Evolutionary conservation across 1,140 invertebrate genomes (phyloP), one percentile per base, ranked within the genome.

Genomic region (Paraescarpia echinospica): DNA sequence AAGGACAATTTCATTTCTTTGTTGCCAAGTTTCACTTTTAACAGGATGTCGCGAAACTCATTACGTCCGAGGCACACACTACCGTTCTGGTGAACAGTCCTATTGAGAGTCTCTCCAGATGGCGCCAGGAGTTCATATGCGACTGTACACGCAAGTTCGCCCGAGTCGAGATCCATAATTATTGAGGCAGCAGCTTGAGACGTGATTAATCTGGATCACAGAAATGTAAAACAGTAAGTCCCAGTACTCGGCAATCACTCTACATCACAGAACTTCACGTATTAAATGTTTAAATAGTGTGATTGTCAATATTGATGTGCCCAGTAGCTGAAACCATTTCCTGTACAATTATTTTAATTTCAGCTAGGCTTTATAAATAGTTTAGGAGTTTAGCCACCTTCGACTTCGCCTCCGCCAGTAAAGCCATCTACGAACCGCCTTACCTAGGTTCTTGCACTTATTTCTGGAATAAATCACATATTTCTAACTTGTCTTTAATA

Each of bases 21-120:
- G 94, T 98, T 98, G 5, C 97, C 97, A 35, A 97, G 96, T 27
- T 96, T 96, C 89, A 98, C 95, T 95, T 98, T 97, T 35, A 98
- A 94, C 93, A 97, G 97, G 94, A 98, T 97, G 95, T 98, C 97
- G 9, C 97, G 96, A 94, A 97, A 97, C 96, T 98, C 97, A 95
- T 98, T 98, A 93, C 98, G 96, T 9, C 97, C 96, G 5, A 98
- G 94, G n/a, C 97, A 96, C 2, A 98, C 94, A 0, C 96, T 97
- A 0, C 97, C 97, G 35, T 97, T 97, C 95, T 94, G 94, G 90
- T 95, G 94, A 89, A 93, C 93, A 27, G 93, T 93, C 93, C 94
- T 95, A 91, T 95, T 95, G 2, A 94, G 31, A 27, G 95, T 94
- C 94, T 94, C 94, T 22, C 95, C 95, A 91, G 94, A 93, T 22